Conservation (phyloP, 2,113 vertebrate genomes). For the Mormoops blainvillei region DNA sequence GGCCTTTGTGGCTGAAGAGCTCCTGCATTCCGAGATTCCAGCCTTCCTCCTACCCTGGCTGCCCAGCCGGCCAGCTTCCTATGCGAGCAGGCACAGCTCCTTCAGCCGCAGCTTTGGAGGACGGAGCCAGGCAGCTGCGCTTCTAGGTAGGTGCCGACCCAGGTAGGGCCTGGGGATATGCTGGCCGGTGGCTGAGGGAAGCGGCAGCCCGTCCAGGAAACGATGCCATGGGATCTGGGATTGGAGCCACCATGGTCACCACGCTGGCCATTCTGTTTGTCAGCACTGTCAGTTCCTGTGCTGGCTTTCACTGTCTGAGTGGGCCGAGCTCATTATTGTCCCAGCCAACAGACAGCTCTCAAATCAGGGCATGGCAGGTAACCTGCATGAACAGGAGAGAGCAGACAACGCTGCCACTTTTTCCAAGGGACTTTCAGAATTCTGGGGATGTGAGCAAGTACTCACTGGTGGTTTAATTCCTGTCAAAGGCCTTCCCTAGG, state of each 20-base stretch:
- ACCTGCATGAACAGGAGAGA: neutral
- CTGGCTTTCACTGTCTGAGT: slow-evolving; percentile 51
- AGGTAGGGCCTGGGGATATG: slow-evolving; percentile 60
- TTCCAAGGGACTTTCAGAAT: neutral
- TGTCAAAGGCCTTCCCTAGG: neutral
- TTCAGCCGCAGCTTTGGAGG: slow-evolving; percentile 99
- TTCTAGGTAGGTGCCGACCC: slow-evolving; percentile 89
- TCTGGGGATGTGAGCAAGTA: neutral
- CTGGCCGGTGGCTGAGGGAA: slow-evolving; percentile 49
- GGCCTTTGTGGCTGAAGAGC: slow-evolving; percentile 93
- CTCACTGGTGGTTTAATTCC: neutral
- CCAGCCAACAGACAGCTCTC: neutral
- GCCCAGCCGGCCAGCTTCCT: slow-evolving; percentile 96
- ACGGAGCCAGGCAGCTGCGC: slow-evolving; percentile 96
- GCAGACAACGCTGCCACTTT: neutral
- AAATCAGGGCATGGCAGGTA: neutral
- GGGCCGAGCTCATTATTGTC: neutral
- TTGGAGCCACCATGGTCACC: slow-evolving; percentile 22
- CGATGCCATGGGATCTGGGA: slow-evolving; percentile 61
- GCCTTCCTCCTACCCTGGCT: slow-evolving; percentile 95
- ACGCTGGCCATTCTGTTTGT: slow-evolving; percentile 38
- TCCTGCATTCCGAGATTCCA: slow-evolving; percentile 90
- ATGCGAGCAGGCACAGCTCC: slow-evolving; percentile 99
- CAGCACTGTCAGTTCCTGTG: neutral
- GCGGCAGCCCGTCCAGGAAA: slow-evolving; percentile 58